These are phyloP conservation scores for Heterotilapia buettikoferi DNA, from an alignment of 2,113 vertebrate genomes.

Conservation along the genomic window DNA sequence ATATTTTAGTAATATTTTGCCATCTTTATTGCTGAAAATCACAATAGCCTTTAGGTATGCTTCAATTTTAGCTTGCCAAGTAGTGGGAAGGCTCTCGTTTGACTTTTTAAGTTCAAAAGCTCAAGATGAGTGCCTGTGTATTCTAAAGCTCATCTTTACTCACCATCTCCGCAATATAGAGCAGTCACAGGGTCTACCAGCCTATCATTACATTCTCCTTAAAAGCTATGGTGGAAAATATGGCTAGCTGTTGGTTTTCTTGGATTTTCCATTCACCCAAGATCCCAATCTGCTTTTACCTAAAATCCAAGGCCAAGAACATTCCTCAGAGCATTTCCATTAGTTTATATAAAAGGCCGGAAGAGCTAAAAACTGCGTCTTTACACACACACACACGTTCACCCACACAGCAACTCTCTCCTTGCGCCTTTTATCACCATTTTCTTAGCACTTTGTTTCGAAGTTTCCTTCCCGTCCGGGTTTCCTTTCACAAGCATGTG, in stretches of 20 bases:
- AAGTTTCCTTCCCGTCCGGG: conserved; percentile 56
- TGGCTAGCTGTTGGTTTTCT: conserved; percentile 19
- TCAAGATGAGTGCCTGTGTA: neutral
- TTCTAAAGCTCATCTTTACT: conserved; percentile 15
- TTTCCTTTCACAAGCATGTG: conserved; percentile 35
- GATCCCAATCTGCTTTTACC: conserved; percentile 6
- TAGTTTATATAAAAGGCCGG: conserved; percentile 42
- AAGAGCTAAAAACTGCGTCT: conserved; percentile 34
- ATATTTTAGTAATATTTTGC: neutral
- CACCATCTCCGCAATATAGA: conserved; percentile 22
- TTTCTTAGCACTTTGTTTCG: conserved; percentile 58
- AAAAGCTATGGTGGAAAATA: conserved; percentile 18
- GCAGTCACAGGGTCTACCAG: conserved; percentile 15
- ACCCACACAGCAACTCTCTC: neutral
- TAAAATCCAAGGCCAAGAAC: conserved; percentile 32
- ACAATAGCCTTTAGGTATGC: neutral
- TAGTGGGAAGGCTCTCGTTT: neutral
- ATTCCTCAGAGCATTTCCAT: conserved; percentile 41
- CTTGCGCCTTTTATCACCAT: conserved; percentile 12
- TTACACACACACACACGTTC: neutral
- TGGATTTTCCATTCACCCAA: conserved; percentile 32
- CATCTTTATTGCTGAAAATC: neutral
- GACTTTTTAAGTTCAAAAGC: neutral
- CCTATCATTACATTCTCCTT: conserved; percentile 41
- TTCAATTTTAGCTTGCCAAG: neutral